Evolutionary conservation across 2,797 vertebrate genomes (phyloP).

Genomic region (Lophura swinhoii): DNA sequence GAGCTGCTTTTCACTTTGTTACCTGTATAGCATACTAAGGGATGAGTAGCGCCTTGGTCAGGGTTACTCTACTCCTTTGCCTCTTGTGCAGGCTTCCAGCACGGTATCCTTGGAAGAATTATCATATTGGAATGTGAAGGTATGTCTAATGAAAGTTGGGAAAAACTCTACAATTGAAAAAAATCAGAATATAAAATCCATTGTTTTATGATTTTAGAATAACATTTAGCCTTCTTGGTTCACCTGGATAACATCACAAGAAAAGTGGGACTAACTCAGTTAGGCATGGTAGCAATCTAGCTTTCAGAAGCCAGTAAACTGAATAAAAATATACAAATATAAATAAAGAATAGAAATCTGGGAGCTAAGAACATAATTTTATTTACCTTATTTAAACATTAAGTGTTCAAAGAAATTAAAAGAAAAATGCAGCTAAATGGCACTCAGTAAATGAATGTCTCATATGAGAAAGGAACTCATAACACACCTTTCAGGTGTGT

Average conservation of each 20-base stretch:
- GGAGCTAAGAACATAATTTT: neutral
- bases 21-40: neutral
- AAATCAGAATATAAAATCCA: neutral
- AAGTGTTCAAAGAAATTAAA: constrained; percentile 6
- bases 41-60: neutral
- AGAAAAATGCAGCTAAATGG: neutral
- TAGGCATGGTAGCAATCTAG: neutral
- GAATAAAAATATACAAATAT: neutral
- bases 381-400: neutral
- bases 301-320: neutral
- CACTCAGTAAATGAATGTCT: neutral
- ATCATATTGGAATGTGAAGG: neutral
- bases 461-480: neutral
- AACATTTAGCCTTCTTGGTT: neutral
- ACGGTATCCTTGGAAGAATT: neutral
- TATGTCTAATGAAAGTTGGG: neutral
- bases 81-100: neutral
- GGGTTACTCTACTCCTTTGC: neutral
- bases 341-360: neutral
- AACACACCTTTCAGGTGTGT: neutral
- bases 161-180: neutral
- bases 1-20: neutral
- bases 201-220: neutral
- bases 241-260: neutral
- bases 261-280: neutral